phyloP scores from a whole-genome alignment of 2,113 vertebrate species.

The Sigmodon hispidus region DNA sequence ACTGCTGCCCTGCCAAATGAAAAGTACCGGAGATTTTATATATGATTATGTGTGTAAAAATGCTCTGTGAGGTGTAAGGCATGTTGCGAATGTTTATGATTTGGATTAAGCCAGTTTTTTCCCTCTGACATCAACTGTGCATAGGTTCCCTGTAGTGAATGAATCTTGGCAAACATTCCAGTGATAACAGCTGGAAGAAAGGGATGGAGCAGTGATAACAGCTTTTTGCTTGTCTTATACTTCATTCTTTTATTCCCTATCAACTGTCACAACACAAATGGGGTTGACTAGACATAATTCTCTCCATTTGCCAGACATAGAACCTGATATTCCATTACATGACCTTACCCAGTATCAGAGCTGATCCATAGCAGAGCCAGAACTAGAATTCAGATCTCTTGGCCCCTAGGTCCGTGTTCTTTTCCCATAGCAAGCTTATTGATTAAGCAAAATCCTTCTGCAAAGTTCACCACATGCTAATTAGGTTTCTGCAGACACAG shows the following conservation, averaged over 20 bases:
- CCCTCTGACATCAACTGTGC: background rate
- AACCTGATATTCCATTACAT: conserved; percentile 19
- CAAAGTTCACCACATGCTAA: conserved; percentile 36
- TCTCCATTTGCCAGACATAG: background rate
- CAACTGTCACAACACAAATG: conserved; percentile 9
- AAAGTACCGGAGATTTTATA: background rate
- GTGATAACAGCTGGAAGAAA: conserved; percentile 24
- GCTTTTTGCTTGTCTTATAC: background rate
- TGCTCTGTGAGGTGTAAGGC: background rate
- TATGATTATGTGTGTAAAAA: background rate
- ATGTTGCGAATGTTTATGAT: background rate
- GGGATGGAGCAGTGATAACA: background rate
- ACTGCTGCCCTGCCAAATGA: background rate
- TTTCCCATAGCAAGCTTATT: background rate
- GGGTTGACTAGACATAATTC: background rate
- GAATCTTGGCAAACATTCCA: conserved; percentile 32
- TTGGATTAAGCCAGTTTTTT: conserved; percentile 12
- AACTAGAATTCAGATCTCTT: conserved; percentile 26
- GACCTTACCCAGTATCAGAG: conserved; percentile 5
- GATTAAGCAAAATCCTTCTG: conserved; percentile 29
- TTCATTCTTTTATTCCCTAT: conserved; percentile 14
- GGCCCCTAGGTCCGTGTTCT: conserved; percentile 8
- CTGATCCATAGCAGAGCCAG: background rate
- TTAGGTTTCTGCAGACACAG: conserved; percentile 53
- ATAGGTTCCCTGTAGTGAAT: background rate